A percentile compares a stretch with the other conserved stretches of the same genome.
Conservation (phyloP, 2,888 invertebrate species). For the Rugalucina vietnamica region DNA sequence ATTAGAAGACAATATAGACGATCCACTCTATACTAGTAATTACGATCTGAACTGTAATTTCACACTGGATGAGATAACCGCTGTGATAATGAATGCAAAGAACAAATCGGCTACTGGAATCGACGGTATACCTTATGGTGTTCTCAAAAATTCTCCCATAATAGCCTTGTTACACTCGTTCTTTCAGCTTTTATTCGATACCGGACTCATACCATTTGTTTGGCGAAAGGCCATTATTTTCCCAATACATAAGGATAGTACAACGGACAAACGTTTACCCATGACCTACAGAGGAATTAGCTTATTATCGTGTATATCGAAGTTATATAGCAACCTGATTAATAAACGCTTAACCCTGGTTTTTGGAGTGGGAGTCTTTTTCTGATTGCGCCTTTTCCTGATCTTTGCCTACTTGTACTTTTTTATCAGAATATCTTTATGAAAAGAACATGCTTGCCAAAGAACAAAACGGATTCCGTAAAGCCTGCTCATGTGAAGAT, state of each 20-base stretch:
- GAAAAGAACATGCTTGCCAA: too few species aligned
- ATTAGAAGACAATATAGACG: background rate
- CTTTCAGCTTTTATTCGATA: conserved; percentile 34
- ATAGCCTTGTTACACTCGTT: conserved; percentile 22
- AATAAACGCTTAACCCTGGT: too few species aligned
- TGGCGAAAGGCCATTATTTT: conserved; percentile 40
- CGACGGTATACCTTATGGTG: background rate
- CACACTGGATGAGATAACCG: background rate
- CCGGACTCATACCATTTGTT: conserved; percentile 24
- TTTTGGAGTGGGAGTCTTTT: too few species aligned
- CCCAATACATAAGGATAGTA: conserved; percentile 26
- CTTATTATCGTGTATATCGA: conserved; percentile 39
- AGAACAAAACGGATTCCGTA: too few species aligned
- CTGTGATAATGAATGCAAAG: conserved; percentile 9
- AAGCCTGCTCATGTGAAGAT: too few species aligned
- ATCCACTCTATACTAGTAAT: background rate
- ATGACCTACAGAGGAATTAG: conserved; percentile 48
- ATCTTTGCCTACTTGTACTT: too few species aligned
- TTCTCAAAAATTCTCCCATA: conserved; percentile 9
- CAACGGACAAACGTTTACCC: conserved; percentile 42
- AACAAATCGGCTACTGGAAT: background rate
- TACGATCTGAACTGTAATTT: background rate
- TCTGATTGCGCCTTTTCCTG: too few species aligned
- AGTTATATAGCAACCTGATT: conserved; percentile 43
- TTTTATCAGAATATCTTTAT: too few species aligned